phyloP scores from a whole-genome alignment of 2,113 vertebrate species.

The Morone saxatilis region DNA sequence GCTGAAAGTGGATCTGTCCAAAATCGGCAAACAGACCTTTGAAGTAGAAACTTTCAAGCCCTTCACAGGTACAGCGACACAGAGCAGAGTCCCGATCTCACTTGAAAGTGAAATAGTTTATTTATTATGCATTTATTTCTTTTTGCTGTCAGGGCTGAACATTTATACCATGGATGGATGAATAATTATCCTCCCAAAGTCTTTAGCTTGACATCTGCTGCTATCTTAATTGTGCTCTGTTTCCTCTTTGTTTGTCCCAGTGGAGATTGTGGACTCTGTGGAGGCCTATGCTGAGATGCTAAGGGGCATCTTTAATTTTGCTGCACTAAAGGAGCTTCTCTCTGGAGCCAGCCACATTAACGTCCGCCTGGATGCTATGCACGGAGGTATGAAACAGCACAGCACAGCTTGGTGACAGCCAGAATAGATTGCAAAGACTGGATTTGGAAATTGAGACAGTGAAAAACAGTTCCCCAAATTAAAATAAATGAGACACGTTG shows the following conservation, averaged over 20 bases:
- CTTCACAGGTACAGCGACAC: slow-evolving; percentile 88
- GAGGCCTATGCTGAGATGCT: slow-evolving; percentile 95
- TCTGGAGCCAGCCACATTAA: slow-evolving; percentile 92
- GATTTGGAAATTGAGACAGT: not conserved
- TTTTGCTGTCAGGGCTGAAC: not conserved
- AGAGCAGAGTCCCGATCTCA: not conserved
- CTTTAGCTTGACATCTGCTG: not conserved
- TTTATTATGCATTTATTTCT: not conserved
- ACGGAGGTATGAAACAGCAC: slow-evolving; percentile 88
- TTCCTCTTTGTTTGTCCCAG: slow-evolving; percentile 76
- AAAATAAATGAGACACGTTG: not conserved
- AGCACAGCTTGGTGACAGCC: not conserved
- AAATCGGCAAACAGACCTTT: slow-evolving; percentile 95
- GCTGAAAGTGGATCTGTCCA: slow-evolving; percentile 91
- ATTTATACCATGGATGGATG: not conserved
- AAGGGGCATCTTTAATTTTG: slow-evolving; percentile 95
- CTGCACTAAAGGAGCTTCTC: slow-evolving; percentile 92
- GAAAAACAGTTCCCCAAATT: not conserved
- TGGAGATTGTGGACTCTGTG: slow-evolving; percentile 98
- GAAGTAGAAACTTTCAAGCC: slow-evolving; percentile 96
- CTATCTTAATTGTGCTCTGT: not conserved
- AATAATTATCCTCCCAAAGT: not conserved
- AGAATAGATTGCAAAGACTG: not conserved
- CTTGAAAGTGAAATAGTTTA: not conserved
- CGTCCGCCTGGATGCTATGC: slow-evolving; percentile 97